phyloP scores from a whole-genome alignment of 2,113 vertebrate genomes.

The Zingel zingel region DNA sequence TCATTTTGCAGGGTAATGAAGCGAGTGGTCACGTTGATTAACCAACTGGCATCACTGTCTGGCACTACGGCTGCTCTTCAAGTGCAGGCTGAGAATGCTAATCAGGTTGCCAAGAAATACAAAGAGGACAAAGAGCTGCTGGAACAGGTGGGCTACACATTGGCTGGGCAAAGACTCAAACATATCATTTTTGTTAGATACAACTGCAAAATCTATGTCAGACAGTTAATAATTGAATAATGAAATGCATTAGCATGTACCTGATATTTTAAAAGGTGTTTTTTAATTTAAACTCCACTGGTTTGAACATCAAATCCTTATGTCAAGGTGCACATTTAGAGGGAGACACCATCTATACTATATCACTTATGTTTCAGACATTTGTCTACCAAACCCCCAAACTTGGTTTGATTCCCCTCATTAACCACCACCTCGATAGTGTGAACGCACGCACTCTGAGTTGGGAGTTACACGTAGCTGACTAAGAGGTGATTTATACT shows the following conservation, averaged over 20 bases:
- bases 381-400: background rate
- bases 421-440: background rate
- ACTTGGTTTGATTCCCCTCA: background rate
- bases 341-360: background rate
- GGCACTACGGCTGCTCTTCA: constrained; percentile 84
- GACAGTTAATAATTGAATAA: background rate
- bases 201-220: background rate
- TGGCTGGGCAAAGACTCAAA: background rate
- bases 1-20: constrained; percentile 84
- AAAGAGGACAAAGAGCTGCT: constrained; percentile 91
- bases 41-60: constrained; percentile 87
- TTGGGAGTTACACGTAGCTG: background rate
- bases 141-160: constrained; percentile 82
- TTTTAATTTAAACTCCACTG: background rate
- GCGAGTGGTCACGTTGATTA: constrained; percentile 91
- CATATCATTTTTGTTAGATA: background rate
- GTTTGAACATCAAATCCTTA: background rate
- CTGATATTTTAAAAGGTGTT: background rate
- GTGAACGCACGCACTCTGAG: background rate
- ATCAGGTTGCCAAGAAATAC: constrained; percentile 88
- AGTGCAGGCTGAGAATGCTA: constrained; percentile 87
- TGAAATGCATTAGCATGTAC: background rate
- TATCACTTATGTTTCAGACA: background rate
- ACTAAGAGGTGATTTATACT: too few relatives aligned
- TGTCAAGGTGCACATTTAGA: background rate